A percentile compares a stretch with the other conserved stretches of the same genome.
phyloP scores from a whole-genome alignment of 2,888 invertebrate species.

The Eupithecia exiguata region DNA sequence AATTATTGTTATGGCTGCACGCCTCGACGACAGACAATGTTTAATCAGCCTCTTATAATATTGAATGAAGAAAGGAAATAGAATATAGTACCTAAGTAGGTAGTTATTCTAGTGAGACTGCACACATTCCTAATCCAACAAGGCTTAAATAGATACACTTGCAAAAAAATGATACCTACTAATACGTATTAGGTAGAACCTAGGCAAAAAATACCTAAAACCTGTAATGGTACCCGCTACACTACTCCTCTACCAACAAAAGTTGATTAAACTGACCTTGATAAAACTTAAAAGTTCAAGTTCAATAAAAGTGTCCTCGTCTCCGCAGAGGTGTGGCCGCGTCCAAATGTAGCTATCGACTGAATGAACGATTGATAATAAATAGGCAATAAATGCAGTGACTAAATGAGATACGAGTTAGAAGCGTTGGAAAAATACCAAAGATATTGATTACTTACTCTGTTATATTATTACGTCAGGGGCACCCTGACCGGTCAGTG shows the following conservation, averaged over 20 bases:
- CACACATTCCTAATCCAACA: too few relatives aligned
- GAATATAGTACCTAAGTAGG: not conserved
- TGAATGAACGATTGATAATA: slow-evolving; percentile 49
- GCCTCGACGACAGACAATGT: not conserved
- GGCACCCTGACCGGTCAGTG: slow-evolving; percentile 26
- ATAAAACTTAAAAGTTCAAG: slow-evolving; percentile 20
- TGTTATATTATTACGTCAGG: slow-evolving; percentile 49
- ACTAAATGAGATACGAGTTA: not conserved
- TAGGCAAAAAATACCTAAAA: not conserved
- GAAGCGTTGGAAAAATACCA: slow-evolving; percentile 56
- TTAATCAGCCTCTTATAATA: not conserved
- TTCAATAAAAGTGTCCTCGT: slow-evolving; percentile 17
- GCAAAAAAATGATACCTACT: not conserved
- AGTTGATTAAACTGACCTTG: slow-evolving; percentile 34
- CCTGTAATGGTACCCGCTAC: not conserved
- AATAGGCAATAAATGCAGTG: not conserved
- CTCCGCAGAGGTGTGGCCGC: slow-evolving; percentile 48
- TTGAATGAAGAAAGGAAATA: not conserved
- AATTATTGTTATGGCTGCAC: slow-evolving; percentile 1
- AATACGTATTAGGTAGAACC: too few relatives aligned
- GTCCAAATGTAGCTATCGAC: slow-evolving; percentile 57
- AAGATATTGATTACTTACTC: slow-evolving; percentile 28
- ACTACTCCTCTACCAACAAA: not conserved
- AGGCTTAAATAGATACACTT: not conserved
- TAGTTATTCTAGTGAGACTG: too few relatives aligned